A percentile compares a stretch with the other conserved stretches of the same genome.
Conservation (phyloP, 2,113 vertebrate genomes). For the Dicaeum eximium region DNA sequence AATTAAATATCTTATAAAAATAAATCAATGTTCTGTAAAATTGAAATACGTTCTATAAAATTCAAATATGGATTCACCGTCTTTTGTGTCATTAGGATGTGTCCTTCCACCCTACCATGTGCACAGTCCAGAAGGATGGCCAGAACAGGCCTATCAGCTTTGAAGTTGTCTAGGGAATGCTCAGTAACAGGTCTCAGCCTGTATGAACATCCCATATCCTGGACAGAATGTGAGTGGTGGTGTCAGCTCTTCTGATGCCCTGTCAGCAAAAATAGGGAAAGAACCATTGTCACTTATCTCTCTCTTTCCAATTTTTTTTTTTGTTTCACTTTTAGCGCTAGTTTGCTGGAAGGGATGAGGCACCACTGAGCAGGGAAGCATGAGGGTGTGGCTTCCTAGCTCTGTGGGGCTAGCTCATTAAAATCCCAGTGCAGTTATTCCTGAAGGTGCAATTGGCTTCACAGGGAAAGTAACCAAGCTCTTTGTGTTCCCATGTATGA, state of each 20-base stretch:
- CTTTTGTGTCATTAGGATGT: constrained; percentile 18
- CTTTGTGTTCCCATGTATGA: neutral
- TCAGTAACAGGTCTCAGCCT: accelerated
- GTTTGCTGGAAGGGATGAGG: neutral
- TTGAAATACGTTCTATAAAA: neutral
- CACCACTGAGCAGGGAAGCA: neutral
- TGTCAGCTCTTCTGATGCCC: neutral
- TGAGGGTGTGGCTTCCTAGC: accelerated
- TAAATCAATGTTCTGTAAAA: neutral
- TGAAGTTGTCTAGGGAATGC: neutral
- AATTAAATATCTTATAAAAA: constrained; percentile 39
- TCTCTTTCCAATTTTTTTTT: neutral
- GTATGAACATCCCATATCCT: accelerated
- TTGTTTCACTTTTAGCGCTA: neutral
- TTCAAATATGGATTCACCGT: neutral
- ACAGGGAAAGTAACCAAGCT: neutral
- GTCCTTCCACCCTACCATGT: neutral
- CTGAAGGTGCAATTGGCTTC: neutral
- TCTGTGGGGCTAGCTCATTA: accelerated
- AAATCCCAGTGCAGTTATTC: neutral
- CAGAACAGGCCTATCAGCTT: neutral
- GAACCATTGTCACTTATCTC: neutral
- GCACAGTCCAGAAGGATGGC: neutral
- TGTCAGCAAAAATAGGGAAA: neutral
- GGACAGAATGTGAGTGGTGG: neutral